A percentile compares a stretch with the other conserved stretches of the same genome.
Conservation (phyloP, 2,797 vertebrate genomes). For the Ctenopoma multispine region DNA sequence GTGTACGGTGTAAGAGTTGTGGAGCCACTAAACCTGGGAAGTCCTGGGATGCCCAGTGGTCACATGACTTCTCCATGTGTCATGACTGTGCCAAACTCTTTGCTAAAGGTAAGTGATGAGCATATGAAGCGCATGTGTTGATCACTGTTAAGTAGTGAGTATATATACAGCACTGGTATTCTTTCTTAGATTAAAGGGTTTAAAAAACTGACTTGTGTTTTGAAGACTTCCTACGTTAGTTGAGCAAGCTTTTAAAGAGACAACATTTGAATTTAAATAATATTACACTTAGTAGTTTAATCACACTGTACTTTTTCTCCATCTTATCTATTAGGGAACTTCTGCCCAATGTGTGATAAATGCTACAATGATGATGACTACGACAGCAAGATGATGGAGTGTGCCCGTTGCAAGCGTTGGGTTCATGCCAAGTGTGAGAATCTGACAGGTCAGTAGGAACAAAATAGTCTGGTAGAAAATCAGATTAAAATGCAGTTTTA, state of each 20-base stretch:
- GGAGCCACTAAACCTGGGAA: conserved; percentile 98
- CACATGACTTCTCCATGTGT: conserved; percentile 98
- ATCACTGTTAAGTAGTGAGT: neutral
- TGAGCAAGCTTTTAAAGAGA: neutral
- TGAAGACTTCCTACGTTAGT: neutral
- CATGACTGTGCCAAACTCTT: conserved; percentile 99
- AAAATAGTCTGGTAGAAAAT: neutral
- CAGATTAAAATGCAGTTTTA: neutral
- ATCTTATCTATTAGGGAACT: conserved; percentile 87
- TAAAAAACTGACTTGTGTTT: neutral
- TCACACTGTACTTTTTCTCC: conserved; percentile 1
- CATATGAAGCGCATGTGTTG: neutral
- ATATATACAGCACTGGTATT: neutral
- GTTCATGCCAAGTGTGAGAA: conserved; percentile 98
- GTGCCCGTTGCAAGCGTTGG: conserved; percentile 94
- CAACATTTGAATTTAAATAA: neutral
- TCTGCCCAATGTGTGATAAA: conserved; percentile 97
- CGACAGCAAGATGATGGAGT: conserved; percentile 98
- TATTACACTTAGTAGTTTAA: neutral
- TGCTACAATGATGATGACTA: conserved; percentile 95
- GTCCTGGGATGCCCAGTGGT: conserved; percentile 98
- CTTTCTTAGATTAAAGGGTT: neutral
- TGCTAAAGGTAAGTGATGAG: conserved; percentile 91
- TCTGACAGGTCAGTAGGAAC: conserved; percentile 89
- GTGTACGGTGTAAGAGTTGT: conserved; percentile 97